Conservation (phyloP, 2,113 vertebrate genomes). For the Loxodonta africana region DNA sequence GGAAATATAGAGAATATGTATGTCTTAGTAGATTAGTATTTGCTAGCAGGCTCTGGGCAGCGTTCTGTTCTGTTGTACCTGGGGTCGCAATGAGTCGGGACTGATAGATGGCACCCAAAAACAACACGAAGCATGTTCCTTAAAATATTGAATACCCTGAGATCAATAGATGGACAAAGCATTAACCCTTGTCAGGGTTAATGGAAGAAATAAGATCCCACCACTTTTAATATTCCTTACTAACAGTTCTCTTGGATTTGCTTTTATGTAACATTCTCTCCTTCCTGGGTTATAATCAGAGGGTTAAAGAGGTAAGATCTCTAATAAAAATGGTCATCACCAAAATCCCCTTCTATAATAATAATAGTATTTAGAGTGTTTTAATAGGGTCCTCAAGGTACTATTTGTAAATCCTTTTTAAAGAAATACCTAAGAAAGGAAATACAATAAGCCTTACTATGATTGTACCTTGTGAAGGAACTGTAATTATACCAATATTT, state of each 20-base stretch:
- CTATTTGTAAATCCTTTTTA: not conserved
- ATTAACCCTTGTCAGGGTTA: not conserved
- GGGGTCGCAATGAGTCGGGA: no score
- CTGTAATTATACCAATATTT: not conserved
- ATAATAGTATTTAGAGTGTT: not conserved
- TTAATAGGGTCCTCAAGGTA: not conserved
- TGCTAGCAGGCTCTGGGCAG: not conserved
- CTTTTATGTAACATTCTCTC: not conserved
- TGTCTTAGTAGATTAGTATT: not conserved
- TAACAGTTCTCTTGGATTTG: not conserved
- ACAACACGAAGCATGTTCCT: not conserved
- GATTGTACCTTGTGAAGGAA: not conserved
- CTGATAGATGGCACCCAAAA: no score
- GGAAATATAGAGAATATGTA: not conserved
- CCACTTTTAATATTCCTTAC: not conserved
- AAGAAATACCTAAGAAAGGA: not conserved
- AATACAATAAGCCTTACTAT: not conserved
- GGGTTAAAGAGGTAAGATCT: not conserved
- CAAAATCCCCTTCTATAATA: not conserved
- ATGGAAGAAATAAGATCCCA: not conserved
- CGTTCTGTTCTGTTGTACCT: no score
- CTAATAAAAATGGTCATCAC: not conserved
- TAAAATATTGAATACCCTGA: not conserved
- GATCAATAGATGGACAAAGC: not conserved
- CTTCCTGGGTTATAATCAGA: not conserved